Percentiles rank a stretch among this genome's conserved stretches.
phyloP scores from a whole-genome alignment of 2,113 vertebrate species.

The Syrrhaptes paradoxus region DNA sequence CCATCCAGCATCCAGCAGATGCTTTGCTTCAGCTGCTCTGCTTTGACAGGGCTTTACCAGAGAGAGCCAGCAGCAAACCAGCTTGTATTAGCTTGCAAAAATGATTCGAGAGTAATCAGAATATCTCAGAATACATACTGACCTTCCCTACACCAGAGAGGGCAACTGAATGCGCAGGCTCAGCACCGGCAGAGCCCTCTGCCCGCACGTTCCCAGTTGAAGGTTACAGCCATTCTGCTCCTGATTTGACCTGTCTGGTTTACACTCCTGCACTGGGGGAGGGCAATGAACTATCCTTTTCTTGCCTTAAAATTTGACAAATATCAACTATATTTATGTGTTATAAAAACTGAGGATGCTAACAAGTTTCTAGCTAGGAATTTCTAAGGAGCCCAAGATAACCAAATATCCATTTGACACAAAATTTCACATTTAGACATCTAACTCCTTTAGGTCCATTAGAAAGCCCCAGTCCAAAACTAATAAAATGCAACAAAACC shows the following conservation, averaged over 20 bases:
- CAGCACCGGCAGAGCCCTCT: not conserved
- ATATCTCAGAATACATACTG: not conserved
- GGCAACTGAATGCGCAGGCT: accelerated
- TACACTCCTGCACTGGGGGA: accelerated
- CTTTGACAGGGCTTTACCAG: not conserved
- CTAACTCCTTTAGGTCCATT: not conserved
- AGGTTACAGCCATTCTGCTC: not conserved
- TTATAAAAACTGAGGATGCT: not conserved
- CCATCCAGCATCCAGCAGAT: accelerated
- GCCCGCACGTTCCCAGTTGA: too few species aligned
- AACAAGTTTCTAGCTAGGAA: not conserved
- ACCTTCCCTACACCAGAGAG: not conserved
- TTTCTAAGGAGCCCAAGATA: not conserved
- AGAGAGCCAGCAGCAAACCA: not conserved
- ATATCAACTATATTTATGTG: not conserved
- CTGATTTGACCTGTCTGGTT: not conserved
- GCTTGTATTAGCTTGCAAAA: not conserved
- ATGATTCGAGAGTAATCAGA: not conserved
- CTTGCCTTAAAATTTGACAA: not conserved
- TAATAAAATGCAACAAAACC: not conserved
- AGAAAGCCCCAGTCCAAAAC: not conserved
- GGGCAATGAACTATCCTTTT: not conserved
- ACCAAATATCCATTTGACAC: not conserved
- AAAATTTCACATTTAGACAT: not conserved
- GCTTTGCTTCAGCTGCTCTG: not conserved